Percentiles rank a stretch among this genome's conserved stretches.
phyloP scores from a whole-genome alignment of 2,888 invertebrate genomes.

The Monopis laevigella region DNA sequence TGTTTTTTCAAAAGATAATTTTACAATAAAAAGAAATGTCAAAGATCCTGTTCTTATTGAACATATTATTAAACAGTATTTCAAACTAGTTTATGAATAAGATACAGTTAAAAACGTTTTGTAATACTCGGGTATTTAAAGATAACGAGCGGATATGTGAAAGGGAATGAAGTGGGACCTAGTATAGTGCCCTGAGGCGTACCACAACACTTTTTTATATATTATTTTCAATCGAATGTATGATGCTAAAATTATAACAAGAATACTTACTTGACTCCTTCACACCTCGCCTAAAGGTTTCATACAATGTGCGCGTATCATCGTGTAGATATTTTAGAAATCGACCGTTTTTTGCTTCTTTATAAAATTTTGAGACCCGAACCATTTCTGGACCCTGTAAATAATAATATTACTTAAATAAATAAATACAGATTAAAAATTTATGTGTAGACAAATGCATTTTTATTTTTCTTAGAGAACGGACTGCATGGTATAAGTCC shows the following conservation, averaged over 20 bases:
- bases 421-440: neutral
- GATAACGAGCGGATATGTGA: slow-evolving; percentile 47
- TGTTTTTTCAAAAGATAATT: too few species aligned
- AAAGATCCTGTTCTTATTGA: too few species aligned
- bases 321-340: slow-evolving; percentile 85
- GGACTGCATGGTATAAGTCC: too few species aligned
- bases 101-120: slow-evolving; percentile 37
- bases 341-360: slow-evolving; percentile 88
- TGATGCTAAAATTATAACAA: neutral
- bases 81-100: slow-evolving; percentile 29
- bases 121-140: slow-evolving; percentile 47
- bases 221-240: neutral
- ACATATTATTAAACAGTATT: too few species aligned
- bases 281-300: slow-evolving; percentile 90
- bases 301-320: slow-evolving; percentile 89
- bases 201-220: slow-evolving; percentile 20
- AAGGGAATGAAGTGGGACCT: slow-evolving; percentile 38
- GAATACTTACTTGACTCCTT: slow-evolving; percentile 84
- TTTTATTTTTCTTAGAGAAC: too few species aligned
- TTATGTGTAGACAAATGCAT: too few species aligned
- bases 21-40: too few species aligned
- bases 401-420: slow-evolving; percentile 21
- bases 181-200: slow-evolving; percentile 38
- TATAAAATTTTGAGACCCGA: slow-evolving; percentile 89
- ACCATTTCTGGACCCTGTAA: slow-evolving; percentile 89